phyloP scores from a whole-genome alignment of 1,140 invertebrate genomes.

The Lordiphosa stackelbergi region DNA sequence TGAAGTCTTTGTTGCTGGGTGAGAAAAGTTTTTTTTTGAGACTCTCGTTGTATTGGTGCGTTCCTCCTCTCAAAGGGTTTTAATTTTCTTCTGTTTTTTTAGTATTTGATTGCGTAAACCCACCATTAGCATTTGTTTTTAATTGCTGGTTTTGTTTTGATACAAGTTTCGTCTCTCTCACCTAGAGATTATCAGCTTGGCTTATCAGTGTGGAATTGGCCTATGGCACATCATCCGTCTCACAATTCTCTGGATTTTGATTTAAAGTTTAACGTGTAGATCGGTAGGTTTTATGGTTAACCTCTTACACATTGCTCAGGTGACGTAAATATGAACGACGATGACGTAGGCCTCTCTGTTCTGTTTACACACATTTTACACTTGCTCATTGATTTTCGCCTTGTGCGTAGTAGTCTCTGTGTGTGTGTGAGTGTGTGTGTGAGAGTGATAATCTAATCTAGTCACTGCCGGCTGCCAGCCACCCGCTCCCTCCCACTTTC shows the following conservation, averaged over 20 bases:
- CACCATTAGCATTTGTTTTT: slow-evolving; percentile 45
- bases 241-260: slow-evolving; percentile 2
- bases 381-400: slow-evolving; percentile 62
- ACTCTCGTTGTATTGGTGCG: slow-evolving; percentile 10
- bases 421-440: not conserved
- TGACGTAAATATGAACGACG: slow-evolving; percentile 30
- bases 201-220: slow-evolving; percentile 48
- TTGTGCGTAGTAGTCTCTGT: slow-evolving; percentile 26
- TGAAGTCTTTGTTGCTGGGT: slow-evolving; percentile 23
- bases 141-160: slow-evolving; percentile 69
- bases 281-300: not conserved
- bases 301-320: not conserved
- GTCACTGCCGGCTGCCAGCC: slow-evolving; percentile 35
- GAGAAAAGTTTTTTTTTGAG: slow-evolving; percentile 8
- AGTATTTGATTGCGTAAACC: slow-evolving; percentile 51
- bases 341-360: slow-evolving; percentile 44
- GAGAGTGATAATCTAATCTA: slow-evolving; percentile 44
- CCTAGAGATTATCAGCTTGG: slow-evolving; percentile 4
- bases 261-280: slow-evolving; percentile 22
- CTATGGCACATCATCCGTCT: slow-evolving; percentile 14
- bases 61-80: slow-evolving; percentile 15
- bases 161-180: slow-evolving; percentile 40
- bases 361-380: slow-evolving; percentile 62
- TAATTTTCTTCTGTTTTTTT: slow-evolving; percentile 16
- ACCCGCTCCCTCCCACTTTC: slow-evolving; percentile 24